These are phyloP conservation scores for Caradrina clavipalpis DNA, from an alignment of 2,888 invertebrate species.

Conservation along the genomic window DNA sequence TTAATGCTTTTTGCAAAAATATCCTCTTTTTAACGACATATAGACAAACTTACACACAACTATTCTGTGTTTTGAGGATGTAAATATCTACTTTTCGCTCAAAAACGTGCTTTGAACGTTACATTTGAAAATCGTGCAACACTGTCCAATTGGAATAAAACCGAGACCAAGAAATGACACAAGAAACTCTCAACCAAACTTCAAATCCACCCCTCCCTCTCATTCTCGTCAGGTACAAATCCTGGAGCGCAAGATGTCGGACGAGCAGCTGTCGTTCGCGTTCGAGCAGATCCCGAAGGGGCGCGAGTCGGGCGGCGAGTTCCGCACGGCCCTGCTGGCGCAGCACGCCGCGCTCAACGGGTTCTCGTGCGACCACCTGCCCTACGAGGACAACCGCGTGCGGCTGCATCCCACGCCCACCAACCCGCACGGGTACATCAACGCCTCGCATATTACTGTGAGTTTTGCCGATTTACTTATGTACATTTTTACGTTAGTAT, in stretches of 20 bases:
- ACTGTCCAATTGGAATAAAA: too few relatives aligned
- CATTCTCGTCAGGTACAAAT: constrained; percentile 83
- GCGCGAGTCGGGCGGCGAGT: constrained; percentile 93
- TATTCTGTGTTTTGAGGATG: too few relatives aligned
- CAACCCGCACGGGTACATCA: constrained; percentile 97
- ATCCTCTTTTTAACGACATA: too few relatives aligned
- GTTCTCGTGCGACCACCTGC: constrained; percentile 94
- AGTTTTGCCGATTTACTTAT: constrained; percentile 38
- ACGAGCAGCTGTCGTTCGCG: constrained; percentile 95
- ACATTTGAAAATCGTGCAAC: too few relatives aligned
- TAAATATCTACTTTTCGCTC: background rate
- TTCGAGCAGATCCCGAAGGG: constrained; percentile 96
- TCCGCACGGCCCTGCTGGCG: constrained; percentile 93
- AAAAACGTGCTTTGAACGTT: background rate
- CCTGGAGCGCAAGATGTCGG: constrained; percentile 91
- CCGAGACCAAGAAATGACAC: too few relatives aligned
- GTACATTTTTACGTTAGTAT: too few relatives aligned
- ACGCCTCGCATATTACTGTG: constrained; percentile 97
- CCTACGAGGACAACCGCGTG: constrained; percentile 97
- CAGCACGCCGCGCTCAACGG: constrained; percentile 92
- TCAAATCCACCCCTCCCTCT: too few relatives aligned
- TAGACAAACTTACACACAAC: too few relatives aligned
- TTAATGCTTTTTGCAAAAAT: too few relatives aligned
- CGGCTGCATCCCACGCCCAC: constrained; percentile 95
- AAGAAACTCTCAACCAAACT: too few relatives aligned